Conservation (phyloP, 1,140 invertebrate species). For the Nephotettix cincticeps region DNA sequence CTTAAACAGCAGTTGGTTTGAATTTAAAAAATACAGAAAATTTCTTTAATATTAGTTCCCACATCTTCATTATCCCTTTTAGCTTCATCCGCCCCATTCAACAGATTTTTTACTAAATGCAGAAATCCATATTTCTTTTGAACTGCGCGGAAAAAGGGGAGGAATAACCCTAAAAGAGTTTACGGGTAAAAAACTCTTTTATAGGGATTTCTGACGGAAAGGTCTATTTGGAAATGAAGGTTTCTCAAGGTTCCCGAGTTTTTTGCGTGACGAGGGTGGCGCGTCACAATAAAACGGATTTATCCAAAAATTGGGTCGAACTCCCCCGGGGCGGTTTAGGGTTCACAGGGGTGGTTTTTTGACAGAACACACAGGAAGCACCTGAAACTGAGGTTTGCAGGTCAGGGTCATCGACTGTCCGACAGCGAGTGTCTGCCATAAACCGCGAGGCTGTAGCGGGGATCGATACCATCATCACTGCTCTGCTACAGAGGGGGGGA, state of each 20-base stretch:
- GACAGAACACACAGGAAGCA: conserved; percentile 11
- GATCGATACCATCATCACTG: neutral
- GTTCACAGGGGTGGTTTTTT: conserved; percentile 18
- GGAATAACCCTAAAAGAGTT: neutral
- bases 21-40: too few relatives aligned
- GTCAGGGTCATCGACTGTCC: conserved; percentile 9
- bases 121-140: neutral
- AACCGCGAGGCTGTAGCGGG: neutral
- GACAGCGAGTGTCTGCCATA: too few relatives aligned
- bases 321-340: conserved; percentile 20
- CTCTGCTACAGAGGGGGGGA: too few relatives aligned
- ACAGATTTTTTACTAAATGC: neutral
- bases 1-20: too few relatives aligned
- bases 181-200: neutral
- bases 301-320: conserved; percentile 21
- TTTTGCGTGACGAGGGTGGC: conserved; percentile 9
- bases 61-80: too few relatives aligned
- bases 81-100: neutral
- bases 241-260: conserved; percentile 21
- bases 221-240: conserved; percentile 5
- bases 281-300: conserved; percentile 25
- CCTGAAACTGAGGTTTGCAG: conserved; percentile 15
- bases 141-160: neutral
- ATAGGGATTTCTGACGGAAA: neutral
- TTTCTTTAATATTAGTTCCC: too few relatives aligned